Evolutionary conservation across 64 coral and sea anemone species (phyloP), one percentile per base, ranked within the genome.

Genomic region (Dendrophyllia cribrosa): DNA sequence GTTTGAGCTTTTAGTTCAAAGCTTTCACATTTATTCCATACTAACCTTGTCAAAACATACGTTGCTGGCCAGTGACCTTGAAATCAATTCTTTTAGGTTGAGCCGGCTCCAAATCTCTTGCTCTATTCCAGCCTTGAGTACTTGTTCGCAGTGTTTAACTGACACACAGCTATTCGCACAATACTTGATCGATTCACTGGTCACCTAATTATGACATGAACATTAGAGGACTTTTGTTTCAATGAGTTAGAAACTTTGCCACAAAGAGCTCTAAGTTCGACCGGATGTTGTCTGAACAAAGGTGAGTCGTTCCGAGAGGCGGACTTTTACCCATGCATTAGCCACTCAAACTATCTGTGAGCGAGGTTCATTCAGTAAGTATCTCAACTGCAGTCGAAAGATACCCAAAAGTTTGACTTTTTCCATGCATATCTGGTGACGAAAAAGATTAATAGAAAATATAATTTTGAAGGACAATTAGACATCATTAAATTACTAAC

Each of bases 141-240:
- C 78, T 63, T 58, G 11, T 58, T 46, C 22, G 24, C 5, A 0
- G 52, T 65, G 59, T 63, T 65, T 83, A 63, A 83, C 34, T 74
- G 43, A 22, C 71, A 26, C 59, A 47, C 3, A 19, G 44, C 25
- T 15, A 19, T n/a, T 83, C 26, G n/a, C 79, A 83, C 79, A 83
- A 83, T 83, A 15, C 79, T 65, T 83, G 79, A 83, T 83, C 60
- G 58, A 83, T 64, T 83, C 79, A 48, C 15, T 83, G 34, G 79
- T 83, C n/a, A 21, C 79, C 60, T 48, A 83, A 83, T 83, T 65
- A 65, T 83, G 79, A 66, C 79, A 83, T 64, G 48, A 49, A 48
- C 43, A 65, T 63, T 20, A 83, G 79, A 26, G 65, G 79, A 48
- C 79, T 65, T 83, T 83, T 83, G 79, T 83, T 83, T 83, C 43